Evolutionary conservation across 2,797 vertebrate genomes (phyloP).

Genomic region (Epinephelus coioides): DNA sequence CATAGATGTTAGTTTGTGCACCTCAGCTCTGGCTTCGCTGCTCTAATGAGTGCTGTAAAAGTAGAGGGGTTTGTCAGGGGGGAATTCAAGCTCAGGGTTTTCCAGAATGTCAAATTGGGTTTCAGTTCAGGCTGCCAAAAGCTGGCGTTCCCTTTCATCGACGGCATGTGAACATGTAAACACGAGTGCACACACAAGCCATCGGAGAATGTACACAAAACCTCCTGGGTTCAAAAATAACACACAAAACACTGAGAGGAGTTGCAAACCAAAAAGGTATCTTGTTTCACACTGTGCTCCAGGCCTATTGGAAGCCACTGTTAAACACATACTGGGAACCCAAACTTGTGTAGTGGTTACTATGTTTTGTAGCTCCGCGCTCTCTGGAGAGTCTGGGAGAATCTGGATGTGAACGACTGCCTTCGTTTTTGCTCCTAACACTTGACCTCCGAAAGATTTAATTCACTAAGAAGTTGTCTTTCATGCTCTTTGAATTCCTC

Average conservation of each 20-base stretch:
- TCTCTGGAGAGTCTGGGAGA: conserved; percentile 22
- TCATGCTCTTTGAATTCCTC: conserved; percentile 60
- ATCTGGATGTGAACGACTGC: conserved; percentile 23
- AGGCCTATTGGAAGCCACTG: conserved; percentile 33
- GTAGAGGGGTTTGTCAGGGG: conserved; percentile 25
- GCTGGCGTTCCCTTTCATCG: conserved; percentile 50
- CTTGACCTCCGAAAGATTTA: conserved; percentile 60
- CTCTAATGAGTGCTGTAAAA: conserved; percentile 29
- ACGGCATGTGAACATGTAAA: conserved; percentile 62
- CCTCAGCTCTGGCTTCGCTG: conserved; percentile 2
- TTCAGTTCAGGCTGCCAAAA: conserved; percentile 52
- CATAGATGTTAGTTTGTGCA: conserved; percentile 30
- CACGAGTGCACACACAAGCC: conserved; percentile 27
- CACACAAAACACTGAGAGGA: conserved; percentile 47
- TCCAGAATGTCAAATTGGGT: conserved; percentile 62
- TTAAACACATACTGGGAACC: conserved; percentile 43
- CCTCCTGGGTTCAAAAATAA: conserved; percentile 44
- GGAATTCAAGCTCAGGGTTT: conserved; percentile 51
- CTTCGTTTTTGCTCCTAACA: conserved; percentile 49
- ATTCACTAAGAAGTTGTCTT: conserved; percentile 52
- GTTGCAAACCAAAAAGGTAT: conserved; percentile 62
- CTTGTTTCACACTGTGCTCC: conserved; percentile 50
- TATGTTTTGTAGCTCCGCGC: conserved; percentile 22
- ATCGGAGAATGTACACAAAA: conserved; percentile 32
- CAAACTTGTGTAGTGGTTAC: conserved; percentile 29